Evolutionary conservation across 2,113 vertebrate genomes (phyloP), one percentile per base, ranked within the genome.

Genomic region (Psilopsiagon aymara): DNA sequence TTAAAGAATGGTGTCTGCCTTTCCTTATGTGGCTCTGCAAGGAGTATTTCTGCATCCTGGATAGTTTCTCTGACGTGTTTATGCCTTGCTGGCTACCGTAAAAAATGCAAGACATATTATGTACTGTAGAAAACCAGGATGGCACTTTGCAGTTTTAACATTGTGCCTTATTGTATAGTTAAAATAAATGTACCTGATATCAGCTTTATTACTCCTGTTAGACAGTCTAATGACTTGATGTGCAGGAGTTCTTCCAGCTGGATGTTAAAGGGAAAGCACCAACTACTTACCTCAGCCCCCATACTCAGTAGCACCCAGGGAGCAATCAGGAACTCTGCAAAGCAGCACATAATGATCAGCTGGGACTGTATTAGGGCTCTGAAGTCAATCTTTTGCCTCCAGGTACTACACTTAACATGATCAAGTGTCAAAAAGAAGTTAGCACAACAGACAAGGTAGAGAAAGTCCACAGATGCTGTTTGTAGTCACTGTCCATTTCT

Each of bases 31-130:
- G 66, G 49, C 44, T 78, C 60, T 87, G 82, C 35, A 53, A 96
- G 80, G 93, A 95, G 91, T 94, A 94, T 97, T 97, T 97, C 95
- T 97, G 91, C 68, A 95, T 97, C 87, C 82, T 85, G 87, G 76
- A 82, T 95, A 85, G 71, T 96, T 97, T 91, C 77, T 75, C 57
- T 97, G 97, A 97, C 95, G 91, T 87, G 87, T 97, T 97, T 97
- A 97, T 97, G 89, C 82, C 90, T 96, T 95, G 79, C 94, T 96
- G 55, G 96, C 84, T 97, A 94, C 87, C 89, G 89, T 94, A 91
- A 97, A 95, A 96, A 96, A 90, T 92, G 85, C 70, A 95, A 94
- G 85, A 94, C 44, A 6, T 95, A 96, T 90, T 94, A 93, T 35
- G 19, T 64, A 86, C 89, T 92, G 37, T 70, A 46, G 94, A 94